Evolutionary conservation across 2,888 invertebrate genomes (phyloP).

Genomic region (Odontocerum albicorne): DNA sequence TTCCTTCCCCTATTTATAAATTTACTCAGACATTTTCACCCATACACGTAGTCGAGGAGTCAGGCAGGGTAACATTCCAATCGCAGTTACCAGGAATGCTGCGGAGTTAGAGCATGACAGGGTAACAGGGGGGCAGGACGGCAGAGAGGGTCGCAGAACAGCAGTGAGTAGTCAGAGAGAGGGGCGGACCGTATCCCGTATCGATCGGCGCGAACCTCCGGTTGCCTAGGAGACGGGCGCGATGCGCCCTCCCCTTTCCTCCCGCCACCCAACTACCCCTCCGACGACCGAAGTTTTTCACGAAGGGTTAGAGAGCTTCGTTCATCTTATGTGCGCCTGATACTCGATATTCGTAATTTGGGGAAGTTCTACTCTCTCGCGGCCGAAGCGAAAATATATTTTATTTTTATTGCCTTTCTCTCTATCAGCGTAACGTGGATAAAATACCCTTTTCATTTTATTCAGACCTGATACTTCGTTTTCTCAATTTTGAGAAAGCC

Average conservation of each 20-base stretch:
- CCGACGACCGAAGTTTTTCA: conserved; percentile 3
- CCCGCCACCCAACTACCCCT: conserved; percentile 7
- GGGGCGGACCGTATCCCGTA: conserved; percentile 17
- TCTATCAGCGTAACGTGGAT: neutral
- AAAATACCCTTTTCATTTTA: conserved; percentile 1
- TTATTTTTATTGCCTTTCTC: neutral
- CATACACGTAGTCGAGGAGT: no score
- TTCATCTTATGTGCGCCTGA: conserved; percentile 11
- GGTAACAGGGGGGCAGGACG: conserved; percentile 17
- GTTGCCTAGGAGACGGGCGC: conserved; percentile 24
- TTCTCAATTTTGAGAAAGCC: conserved; percentile 9
- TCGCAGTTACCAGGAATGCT: conserved; percentile 19
- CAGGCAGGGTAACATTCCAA: conserved; percentile 5
- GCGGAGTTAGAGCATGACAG: conserved; percentile 11
- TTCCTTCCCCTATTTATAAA: no score
- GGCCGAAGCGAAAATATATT: neutral
- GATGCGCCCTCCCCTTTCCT: conserved; percentile 22
- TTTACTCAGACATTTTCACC: no score
- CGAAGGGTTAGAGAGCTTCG: neutral
- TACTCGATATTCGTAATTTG: neutral
- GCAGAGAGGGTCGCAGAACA: conserved; percentile 12
- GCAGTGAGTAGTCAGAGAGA: conserved; percentile 3
- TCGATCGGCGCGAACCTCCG: conserved; percentile 25
- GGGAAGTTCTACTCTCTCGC: conserved; percentile 3
- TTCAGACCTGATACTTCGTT: neutral